phyloP scores from a whole-genome alignment of 1,140 invertebrate species.

The Thalassaphorura encarpata region DNA sequence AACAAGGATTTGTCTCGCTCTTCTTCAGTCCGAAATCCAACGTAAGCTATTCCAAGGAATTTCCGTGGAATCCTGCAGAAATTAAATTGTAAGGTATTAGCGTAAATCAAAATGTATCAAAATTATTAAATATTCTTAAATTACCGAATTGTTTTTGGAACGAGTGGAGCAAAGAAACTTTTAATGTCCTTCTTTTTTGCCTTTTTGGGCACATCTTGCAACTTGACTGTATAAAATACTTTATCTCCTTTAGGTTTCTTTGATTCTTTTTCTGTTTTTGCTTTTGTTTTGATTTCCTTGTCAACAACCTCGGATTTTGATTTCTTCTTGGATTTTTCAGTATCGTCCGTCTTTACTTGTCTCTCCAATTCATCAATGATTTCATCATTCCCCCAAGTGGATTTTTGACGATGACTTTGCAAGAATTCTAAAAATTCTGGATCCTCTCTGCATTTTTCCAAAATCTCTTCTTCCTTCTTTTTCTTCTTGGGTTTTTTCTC shows the following conservation, averaged over 20 bases:
- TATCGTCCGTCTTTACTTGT: background rate
- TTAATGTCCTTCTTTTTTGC: slow-evolving; percentile 69
- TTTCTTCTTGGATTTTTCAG: slow-evolving; percentile 27
- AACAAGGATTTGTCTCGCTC: slow-evolving; percentile 68
- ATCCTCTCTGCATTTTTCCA: slow-evolving; percentile 73
- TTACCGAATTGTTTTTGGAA: slow-evolving; percentile 56
- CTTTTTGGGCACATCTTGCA: slow-evolving; percentile 55
- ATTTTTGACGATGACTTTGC: slow-evolving; percentile 55
- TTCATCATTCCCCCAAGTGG: slow-evolving; percentile 60
- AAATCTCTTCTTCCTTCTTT: slow-evolving; percentile 44
- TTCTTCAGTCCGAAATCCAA: slow-evolving; percentile 74
- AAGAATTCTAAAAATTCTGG: slow-evolving; percentile 81
- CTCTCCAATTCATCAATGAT: slow-evolving; percentile 26
- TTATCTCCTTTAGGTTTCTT: slow-evolving; percentile 26
- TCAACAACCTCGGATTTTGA: slow-evolving; percentile 5
- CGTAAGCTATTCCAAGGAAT: slow-evolving; percentile 75
- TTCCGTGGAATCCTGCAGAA: slow-evolving; percentile 54
- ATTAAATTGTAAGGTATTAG: background rate
- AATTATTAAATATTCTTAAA: background rate
- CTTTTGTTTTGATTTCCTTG: slow-evolving; percentile 19
- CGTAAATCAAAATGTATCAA: background rate
- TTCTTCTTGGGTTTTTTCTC: slow-evolving; percentile 37
- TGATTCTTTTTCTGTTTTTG: slow-evolving; percentile 17
- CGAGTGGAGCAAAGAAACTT: slow-evolving; percentile 71
- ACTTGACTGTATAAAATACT: slow-evolving; percentile 40